phyloP scores from a whole-genome alignment of 2,113 vertebrate species.

The Xiphophorus maculatus region DNA sequence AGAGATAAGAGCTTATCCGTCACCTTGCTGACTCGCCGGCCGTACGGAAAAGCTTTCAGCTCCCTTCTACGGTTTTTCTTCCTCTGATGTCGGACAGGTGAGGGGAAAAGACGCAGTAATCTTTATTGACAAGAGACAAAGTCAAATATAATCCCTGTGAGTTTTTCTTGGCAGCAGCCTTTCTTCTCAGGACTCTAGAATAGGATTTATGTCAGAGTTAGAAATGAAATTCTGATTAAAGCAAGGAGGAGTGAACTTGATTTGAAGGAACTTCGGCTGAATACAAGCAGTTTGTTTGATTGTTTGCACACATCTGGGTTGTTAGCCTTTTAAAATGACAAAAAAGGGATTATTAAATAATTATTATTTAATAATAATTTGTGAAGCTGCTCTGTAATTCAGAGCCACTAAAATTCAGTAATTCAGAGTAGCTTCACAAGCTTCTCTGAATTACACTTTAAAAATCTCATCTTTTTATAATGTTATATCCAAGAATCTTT shows the following conservation, averaged over 20 bases:
- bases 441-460: neutral
- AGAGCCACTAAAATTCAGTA: too few relatives aligned
- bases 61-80: conserved; percentile 24
- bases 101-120: conserved; percentile 42
- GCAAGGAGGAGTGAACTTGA: conserved; percentile 9
- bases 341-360: too few relatives aligned
- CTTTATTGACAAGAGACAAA: conserved; percentile 60
- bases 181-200: conserved; percentile 31
- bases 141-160: conserved; percentile 49
- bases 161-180: conserved; percentile 37
- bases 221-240: conserved; percentile 43
- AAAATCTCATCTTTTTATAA: neutral
- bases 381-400: too few relatives aligned
- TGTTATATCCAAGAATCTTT: too few relatives aligned
- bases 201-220: conserved; percentile 44
- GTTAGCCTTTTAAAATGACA: neutral
- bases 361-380: too few relatives aligned
- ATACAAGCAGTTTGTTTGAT: neutral
- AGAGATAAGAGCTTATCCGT: conserved; percentile 28
- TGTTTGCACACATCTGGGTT: neutral
- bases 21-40: conserved; percentile 31
- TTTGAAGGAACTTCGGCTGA: conserved; percentile 6
- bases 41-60: conserved; percentile 33
- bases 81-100: conserved; percentile 46
- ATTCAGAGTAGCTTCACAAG: too few relatives aligned